Conservation (phyloP, 2,888 invertebrate species). For the Pharmacophagus antenor region DNA sequence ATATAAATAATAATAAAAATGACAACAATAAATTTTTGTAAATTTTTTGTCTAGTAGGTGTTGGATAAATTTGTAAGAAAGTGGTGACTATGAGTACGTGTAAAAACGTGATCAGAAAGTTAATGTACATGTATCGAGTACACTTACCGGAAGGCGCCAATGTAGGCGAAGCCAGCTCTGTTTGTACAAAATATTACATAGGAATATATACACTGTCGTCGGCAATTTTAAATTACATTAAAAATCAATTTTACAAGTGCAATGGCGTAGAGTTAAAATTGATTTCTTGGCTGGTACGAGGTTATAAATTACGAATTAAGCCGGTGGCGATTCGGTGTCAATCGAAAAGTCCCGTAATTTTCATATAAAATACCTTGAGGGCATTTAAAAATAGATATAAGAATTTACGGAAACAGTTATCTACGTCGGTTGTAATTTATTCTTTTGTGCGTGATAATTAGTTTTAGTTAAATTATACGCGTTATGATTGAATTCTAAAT, state of each 20-base stretch:
- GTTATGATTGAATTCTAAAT: neutral
- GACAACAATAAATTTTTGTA: neutral
- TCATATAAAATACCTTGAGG: constrained; percentile 21
- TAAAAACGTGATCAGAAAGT: constrained; percentile 13
- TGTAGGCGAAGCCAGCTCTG: neutral
- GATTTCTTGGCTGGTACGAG: constrained; percentile 24
- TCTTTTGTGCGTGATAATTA: constrained; percentile 14
- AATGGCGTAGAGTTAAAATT: constrained; percentile 24
- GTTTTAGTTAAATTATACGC: neutral
- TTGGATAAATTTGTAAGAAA: constrained; percentile 1
- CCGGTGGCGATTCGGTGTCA: constrained; percentile 27
- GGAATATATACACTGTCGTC: constrained; percentile 7
- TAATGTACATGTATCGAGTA: constrained; percentile 4
- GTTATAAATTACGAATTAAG: constrained; percentile 24
- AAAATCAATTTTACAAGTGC: constrained; percentile 23
- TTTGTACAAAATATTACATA: constrained; percentile 11
- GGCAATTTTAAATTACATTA: constrained; percentile 23
- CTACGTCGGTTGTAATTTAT: neutral
- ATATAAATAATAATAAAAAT: too few relatives aligned
- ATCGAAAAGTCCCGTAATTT: constrained; percentile 28
- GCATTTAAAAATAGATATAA: constrained; percentile 23
- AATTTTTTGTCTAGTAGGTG: neutral
- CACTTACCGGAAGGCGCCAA: constrained; percentile 26
- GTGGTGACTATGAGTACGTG: constrained; percentile 3
- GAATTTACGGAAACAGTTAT: constrained; percentile 19